Evolutionary conservation across 2,888 invertebrate genomes (phyloP), one percentile per base, ranked within the genome.

Genomic region (Tenthredo amoena): DNA sequence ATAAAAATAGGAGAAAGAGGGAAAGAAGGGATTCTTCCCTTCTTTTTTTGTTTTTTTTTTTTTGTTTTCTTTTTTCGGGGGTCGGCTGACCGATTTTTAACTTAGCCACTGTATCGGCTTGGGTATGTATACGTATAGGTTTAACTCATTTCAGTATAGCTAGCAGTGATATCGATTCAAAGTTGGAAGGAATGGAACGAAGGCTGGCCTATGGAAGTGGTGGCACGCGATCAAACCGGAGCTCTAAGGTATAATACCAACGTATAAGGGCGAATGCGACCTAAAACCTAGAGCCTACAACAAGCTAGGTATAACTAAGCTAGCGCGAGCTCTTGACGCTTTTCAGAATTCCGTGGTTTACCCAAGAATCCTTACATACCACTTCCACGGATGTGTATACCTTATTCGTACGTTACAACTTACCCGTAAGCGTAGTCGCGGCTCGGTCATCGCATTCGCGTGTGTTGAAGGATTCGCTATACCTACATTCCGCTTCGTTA

Each of bases 131-230:
- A 12, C 37, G 31, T n/a, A 34, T 18, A 12, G 15, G 37, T 18
- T n/a, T 74, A 43, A 74, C 40, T 40, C 43, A 43, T 43, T 21
- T 40, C 21, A 2, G 21, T 43, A 26, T 10, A 31, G 43, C 50
- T 7, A 50, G 34, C 55, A 77, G 55, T 77, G 77, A 77, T 77
- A 77, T 77, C 77, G 77, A 77, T 77, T 77, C 55, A 31, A 47
- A 55, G 31, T 77, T 15, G 18, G 77, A 77, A 77, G 77, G 77
- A 77, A 77, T 37, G 55, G 55, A 77, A 55, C 10, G 40, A 74
- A n/a, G n/a, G 74, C 5, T n/a, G 10, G 74, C 5, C 40, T 43
- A 43, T 21, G 74, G 74, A 74, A 74, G 47, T 77, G 77, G 77
- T 50, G 77, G 77, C 77, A 77, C 77, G 77, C 77, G 77, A 77